Evolutionary conservation across 2,113 vertebrate species (phyloP).

Genomic region (Perca fluviatilis): DNA sequence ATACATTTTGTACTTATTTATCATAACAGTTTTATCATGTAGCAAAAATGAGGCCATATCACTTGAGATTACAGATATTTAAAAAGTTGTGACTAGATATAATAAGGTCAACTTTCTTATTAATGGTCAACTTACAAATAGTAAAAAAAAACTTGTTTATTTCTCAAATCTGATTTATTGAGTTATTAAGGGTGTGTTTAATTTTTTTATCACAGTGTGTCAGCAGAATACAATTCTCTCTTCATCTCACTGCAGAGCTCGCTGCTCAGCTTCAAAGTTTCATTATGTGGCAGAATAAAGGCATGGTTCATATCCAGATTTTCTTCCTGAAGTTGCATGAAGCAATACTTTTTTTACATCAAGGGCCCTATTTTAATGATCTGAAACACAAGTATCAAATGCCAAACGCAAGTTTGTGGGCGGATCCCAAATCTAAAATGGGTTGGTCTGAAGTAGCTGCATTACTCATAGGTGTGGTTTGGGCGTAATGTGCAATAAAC

Average conservation of each 20-base stretch:
- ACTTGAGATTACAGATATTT: neutral
- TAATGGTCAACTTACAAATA: neutral
- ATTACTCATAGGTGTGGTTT: no score
- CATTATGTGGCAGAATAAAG: constrained; percentile 19
- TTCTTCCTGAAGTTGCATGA: neutral
- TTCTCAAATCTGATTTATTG: constrained; percentile 15
- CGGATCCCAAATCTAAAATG: no score
- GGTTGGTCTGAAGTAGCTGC: no score
- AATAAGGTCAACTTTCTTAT: neutral
- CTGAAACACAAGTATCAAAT: no score
- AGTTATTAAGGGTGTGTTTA: constrained; percentile 11
- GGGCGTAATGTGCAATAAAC: no score
- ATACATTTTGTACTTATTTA: constrained; percentile 2
- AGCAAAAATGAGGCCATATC: neutral
- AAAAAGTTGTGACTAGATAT: neutral
- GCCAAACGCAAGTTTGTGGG: no score
- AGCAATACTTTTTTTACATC: neutral
- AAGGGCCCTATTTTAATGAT: no score
- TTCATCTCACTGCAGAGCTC: neutral
- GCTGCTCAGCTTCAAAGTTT: neutral
- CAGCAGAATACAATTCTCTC: constrained; percentile 24
- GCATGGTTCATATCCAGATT: neutral
- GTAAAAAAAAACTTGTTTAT: neutral
- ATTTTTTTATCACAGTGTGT: constrained; percentile 14
- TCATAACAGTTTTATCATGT: neutral